phyloP scores from a whole-genome alignment of 53 echinoderm and acorn worm species.

The Holothuria scabra region DNA sequence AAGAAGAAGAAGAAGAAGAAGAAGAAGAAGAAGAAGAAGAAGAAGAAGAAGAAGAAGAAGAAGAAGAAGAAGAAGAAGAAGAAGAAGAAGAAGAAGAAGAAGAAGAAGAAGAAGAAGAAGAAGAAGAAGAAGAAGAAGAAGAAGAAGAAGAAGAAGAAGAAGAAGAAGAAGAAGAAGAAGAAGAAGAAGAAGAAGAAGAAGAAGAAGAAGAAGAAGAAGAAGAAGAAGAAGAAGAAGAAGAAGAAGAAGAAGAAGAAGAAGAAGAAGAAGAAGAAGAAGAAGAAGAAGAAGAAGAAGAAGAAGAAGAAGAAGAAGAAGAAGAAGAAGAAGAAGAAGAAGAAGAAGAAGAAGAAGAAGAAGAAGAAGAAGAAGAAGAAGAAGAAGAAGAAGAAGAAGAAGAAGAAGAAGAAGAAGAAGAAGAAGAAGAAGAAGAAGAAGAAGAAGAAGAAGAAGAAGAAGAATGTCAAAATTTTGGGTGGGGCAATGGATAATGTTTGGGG shows the following conservation, averaged over 20 bases:
- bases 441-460: neutral
- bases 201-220: neutral
- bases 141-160: neutral
- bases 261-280: neutral
- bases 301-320: neutral
- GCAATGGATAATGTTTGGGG: too few relatives aligned
- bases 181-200: neutral
- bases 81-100: neutral
- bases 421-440: neutral
- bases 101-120: neutral
- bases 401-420: neutral
- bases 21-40: neutral
- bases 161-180: neutral
- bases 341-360: neutral
- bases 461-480: too few relatives aligned
- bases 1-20: neutral
- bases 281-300: neutral
- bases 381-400: neutral
- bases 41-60: neutral
- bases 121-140: neutral
- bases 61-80: neutral
- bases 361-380: neutral
- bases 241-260: neutral
- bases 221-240: neutral
- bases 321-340: neutral